Evolutionary conservation across 2,888 invertebrate species (phyloP).

Genomic region (Erannis defoliaria): DNA sequence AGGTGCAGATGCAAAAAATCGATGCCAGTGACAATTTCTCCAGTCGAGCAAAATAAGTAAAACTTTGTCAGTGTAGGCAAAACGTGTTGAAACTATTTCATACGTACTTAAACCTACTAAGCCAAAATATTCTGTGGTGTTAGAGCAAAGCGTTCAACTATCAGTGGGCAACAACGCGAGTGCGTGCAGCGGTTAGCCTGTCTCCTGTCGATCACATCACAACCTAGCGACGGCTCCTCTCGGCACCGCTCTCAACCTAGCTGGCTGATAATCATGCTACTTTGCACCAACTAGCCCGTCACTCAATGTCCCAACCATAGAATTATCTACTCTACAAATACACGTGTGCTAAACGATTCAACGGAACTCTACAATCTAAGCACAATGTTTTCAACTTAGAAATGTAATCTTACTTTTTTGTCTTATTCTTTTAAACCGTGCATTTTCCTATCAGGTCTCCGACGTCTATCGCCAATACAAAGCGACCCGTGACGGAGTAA

Average conservation of each 20-base stretch:
- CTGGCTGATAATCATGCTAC: constrained; percentile 61
- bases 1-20: too few relatives aligned
- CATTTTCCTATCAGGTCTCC: constrained; percentile 54
- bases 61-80: too few relatives aligned
- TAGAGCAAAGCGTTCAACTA: constrained; percentile 6
- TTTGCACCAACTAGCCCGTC: constrained; percentile 64
- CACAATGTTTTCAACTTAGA: constrained; percentile 28
- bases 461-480: constrained; percentile 74
- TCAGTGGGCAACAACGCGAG: constrained; percentile 3
- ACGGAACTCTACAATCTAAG: constrained; percentile 31
- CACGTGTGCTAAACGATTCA: constrained; percentile 34
- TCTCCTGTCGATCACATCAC: constrained; percentile 61
- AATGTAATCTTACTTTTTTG: constrained; percentile 31
- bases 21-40: too few relatives aligned
- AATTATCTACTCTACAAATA: constrained; percentile 46
- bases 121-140: not conserved
- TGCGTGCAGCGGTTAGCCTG: constrained; percentile 59
- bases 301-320: constrained; percentile 57
- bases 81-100: too few relatives aligned
- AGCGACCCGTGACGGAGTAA: constrained; percentile 83
- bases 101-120: too few relatives aligned
- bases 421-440: constrained; percentile 36
- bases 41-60: too few relatives aligned
- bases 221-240: constrained; percentile 68
- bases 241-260: constrained; percentile 60